Base-by-base conservation (phyloP, 1,140 invertebrate genomes). In the Diorhabda elongata region DNA sequence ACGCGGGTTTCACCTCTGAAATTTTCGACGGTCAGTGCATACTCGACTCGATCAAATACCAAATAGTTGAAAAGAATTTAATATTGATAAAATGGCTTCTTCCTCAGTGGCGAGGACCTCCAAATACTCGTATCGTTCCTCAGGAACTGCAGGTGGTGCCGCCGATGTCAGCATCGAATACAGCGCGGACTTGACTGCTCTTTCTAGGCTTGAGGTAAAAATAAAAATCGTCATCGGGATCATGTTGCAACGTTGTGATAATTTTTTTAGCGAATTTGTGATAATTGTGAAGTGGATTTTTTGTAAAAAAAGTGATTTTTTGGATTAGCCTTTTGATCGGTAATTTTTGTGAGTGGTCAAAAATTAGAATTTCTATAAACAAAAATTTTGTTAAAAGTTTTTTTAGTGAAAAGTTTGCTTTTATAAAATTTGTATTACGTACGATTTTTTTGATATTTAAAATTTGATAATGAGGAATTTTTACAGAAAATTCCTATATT, bases 81-180 rank as follows among this genome's bases (percentile, higher is more conserved):
- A 52, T 52, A 3, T 52, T n/a, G 6, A 8, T 6, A 52, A 52
- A n/a, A 52, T 52, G 47, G 47, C 47, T 52, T 88, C 89, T 84
- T 90, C 91, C 82, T 87, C 90, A 82, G 85, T 92, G 81, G 88
- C 91, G 78, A 93, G 92, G 85, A 87, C 89, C 76, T 93, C 92
- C 80, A 95, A 94, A 84, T 96, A 95, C 85, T 88, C 90, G 76
- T 96, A 96, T 86, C 89, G 91, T 81, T 91, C 90, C 77, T 87
- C 87, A 76, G 91, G 90, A 77, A 90, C 90, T 77, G 87, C 87
- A 77, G 91, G 73, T 44, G 86, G 83, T 44, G 91, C 91, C 81
- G 91, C 92, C 81, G 92, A 96, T 85, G 91, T 96, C 82, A 94
- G 90, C 88, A 94, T 96, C 85, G 94, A 96, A 85, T 96, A 96